A percentile compares a stretch with the other conserved stretches of the same genome.
Conservation (phyloP, 2,888 invertebrate genomes). For the Yponomeuta cagnagella region DNA sequence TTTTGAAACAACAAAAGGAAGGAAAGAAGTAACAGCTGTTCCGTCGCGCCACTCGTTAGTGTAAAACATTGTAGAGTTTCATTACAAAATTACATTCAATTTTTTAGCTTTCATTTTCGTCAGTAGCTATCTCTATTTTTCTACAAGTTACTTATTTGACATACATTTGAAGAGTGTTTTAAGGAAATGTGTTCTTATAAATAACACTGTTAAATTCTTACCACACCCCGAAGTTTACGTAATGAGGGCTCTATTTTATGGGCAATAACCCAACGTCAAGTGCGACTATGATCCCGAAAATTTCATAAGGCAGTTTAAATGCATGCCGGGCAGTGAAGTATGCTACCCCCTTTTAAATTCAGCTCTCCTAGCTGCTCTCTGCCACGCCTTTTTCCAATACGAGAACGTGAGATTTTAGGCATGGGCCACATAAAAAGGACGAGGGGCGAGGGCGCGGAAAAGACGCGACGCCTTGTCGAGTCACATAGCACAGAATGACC, state of each 20-base stretch:
- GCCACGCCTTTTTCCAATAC: not conserved
- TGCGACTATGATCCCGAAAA: conserved; percentile 26
- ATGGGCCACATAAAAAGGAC: not conserved
- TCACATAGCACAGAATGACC: too few relatives aligned
- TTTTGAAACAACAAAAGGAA: not conserved
- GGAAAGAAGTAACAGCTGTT: not conserved
- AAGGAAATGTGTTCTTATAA: not conserved
- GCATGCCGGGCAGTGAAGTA: conserved; percentile 34
- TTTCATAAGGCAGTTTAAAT: conserved; percentile 47
- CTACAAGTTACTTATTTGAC: too few relatives aligned
- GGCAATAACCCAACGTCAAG: conserved; percentile 1
- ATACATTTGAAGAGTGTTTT: too few relatives aligned
- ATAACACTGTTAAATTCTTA: not conserved
- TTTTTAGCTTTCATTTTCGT: too few relatives aligned
- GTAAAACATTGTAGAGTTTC: not conserved
- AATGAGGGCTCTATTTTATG: not conserved
- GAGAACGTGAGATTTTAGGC: not conserved
- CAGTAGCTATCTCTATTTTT: too few relatives aligned
- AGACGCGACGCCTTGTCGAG: not conserved
- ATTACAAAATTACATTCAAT: too few relatives aligned
- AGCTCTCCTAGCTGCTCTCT: not conserved
- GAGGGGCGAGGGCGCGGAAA: not conserved
- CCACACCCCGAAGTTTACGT: not conserved
- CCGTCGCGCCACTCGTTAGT: not conserved
- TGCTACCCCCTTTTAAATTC: not conserved